A percentile compares a stretch with the other conserved stretches of the same genome.
Conservation (phyloP, 2,113 vertebrate genomes). For the Sebastes fasciatus region DNA sequence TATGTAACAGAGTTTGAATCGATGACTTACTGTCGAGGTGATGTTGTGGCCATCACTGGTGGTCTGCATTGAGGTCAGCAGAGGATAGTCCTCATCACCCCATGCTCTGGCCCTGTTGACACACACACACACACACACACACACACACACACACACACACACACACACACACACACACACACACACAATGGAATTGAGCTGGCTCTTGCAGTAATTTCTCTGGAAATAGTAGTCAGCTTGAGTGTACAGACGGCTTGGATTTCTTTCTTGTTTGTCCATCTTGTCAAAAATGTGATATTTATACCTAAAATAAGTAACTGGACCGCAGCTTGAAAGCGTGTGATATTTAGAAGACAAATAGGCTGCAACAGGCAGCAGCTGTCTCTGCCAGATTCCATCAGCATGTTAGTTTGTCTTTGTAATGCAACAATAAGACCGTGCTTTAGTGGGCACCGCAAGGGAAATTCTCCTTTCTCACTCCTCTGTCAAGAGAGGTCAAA, state of each 20-base stretch:
- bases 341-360: slow-evolving; percentile 56
- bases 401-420: slow-evolving; percentile 56
- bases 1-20: neutral
- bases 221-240: slow-evolving; percentile 39
- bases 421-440: slow-evolving; percentile 50
- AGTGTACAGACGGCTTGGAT: slow-evolving; percentile 18
- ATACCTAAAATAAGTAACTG: slow-evolving; percentile 39
- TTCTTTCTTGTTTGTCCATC: slow-evolving; percentile 41
- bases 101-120: slow-evolving; percentile 70
- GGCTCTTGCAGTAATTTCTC: slow-evolving; percentile 27
- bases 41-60: slow-evolving; percentile 87
- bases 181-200: neutral
- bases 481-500: slow-evolving; percentile 34
- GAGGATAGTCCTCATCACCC: slow-evolving; percentile 79
- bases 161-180: slow-evolving; percentile 7
- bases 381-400: slow-evolving; percentile 59
- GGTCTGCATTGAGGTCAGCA: slow-evolving; percentile 80
- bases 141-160: slow-evolving; percentile 33
- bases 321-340: slow-evolving; percentile 53
- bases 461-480: slow-evolving; percentile 38
- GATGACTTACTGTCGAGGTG: slow-evolving; percentile 73
- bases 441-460: slow-evolving; percentile 26
- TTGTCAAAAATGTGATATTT: slow-evolving; percentile 48
- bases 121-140: slow-evolving; percentile 40
- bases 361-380: slow-evolving; percentile 48